Evolutionary conservation across 2,797 vertebrate species (phyloP), one percentile per base, ranked within the genome.

Genomic region (Dromococcyx pavoninus): DNA sequence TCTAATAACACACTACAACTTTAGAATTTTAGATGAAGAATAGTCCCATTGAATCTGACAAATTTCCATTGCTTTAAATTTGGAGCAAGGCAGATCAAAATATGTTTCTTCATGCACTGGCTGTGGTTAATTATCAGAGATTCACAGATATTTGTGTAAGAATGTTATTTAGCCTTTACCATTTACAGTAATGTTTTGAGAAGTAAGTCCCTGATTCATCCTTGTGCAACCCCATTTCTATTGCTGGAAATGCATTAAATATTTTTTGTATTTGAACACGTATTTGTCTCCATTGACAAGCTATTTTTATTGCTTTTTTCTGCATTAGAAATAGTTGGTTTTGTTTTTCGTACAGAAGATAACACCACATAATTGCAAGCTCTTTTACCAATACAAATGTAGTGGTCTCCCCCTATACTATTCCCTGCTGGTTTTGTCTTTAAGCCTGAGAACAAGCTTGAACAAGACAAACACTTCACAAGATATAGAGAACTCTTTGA

Each of bases 111-210:
- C 79, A 62, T 76, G 66, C 7, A 15, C 73, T 87, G 37, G 44
- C 83, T 88, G 79, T 77, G 51, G 82, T 86, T 91, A 92, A 92
- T 96, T 92, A 95, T 91, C 69, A 95, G 91, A 93, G 82, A 94
- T 86, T 48, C 48, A 58, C 46, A 88, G 88, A 91, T 95, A 81
- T 84, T 91, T 91, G 32, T 48, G 70, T 57, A 66, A 78, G 92
- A 78, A 80, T 74, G 95, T 86, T 91, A 86, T 95, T 89, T 92
- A 84, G 73, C 91, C 79, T 88, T 96, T 96, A 86, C 92, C 95
- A 97, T 96, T 96, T 96, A 97, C 89, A 96, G 95, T 94, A 96
- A 93, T 96, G 95, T 95, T 95, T 95, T 91, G 76, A 93, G 82
- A 89, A 89, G 78, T 37, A 41, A 83, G 22, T 86, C 60, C 17